A percentile compares a stretch with the other conserved stretches of the same genome.
Evolutionary conservation across 30 jellyfish, hydroid and myxozoan species (phyloP).

Genomic region (Rhopilema esculentum): DNA sequence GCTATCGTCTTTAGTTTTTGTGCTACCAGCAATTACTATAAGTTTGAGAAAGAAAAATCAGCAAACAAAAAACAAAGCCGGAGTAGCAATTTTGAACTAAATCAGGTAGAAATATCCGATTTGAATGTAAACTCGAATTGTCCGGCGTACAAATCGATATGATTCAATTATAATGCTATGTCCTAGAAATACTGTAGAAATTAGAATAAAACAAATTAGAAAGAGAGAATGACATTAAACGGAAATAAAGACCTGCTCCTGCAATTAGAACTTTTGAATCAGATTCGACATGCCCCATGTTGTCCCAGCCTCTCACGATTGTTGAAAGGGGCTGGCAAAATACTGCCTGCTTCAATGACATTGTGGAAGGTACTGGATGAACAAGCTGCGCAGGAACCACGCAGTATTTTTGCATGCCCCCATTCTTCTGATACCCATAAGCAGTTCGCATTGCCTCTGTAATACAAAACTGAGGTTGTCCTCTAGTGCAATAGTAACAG

Average conservation of each 20-base stretch:
- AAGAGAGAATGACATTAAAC: too few species aligned
- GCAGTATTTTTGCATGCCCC: constrained; percentile 83
- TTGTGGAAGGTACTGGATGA: constrained; percentile 70
- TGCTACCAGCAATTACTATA: too few species aligned
- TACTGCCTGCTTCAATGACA: constrained; percentile 75
- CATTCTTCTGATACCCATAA: constrained; percentile 76
- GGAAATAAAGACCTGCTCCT: constrained; percentile 82
- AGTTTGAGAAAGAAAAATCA: too few species aligned
- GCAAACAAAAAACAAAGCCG: too few species aligned
- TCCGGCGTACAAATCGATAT: too few species aligned
- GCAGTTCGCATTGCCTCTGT: constrained; percentile 84
- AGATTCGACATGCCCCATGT: constrained; percentile 73
- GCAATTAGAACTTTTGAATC: constrained; percentile 76
- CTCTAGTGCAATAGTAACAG: constrained; percentile 80
- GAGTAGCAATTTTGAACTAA: too few species aligned
- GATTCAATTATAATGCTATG: too few species aligned
- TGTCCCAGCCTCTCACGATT: constrained; percentile 87
- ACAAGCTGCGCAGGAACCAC: constrained; percentile 73
- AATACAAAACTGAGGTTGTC: constrained; percentile 85
- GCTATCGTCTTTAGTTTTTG: too few species aligned
- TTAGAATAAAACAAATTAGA: background rate
- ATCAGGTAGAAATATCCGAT: too few species aligned
- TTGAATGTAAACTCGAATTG: too few species aligned
- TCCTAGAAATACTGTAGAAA: background rate
- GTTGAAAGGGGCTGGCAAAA: constrained; percentile 88